Evolutionary conservation across 2,113 vertebrate genomes (phyloP), one percentile per base, ranked within the genome.

Genomic region (Bufo bufo): DNA sequence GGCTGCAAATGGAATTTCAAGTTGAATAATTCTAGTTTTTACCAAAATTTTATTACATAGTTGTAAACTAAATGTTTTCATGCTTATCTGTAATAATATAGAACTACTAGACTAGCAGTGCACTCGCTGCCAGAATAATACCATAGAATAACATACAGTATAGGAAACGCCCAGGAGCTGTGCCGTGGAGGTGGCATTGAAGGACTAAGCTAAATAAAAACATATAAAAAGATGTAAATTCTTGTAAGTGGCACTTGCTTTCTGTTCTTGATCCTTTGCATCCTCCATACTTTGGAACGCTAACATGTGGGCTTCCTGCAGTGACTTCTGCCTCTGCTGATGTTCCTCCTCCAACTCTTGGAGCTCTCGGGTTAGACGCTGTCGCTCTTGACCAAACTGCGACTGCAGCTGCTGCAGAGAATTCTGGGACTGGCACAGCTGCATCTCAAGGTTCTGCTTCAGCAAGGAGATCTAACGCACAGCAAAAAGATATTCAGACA

Each of bases 361-460:
- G 86, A 99, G 96, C 93, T 99, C 98, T 91, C 97, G 96, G 11
- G 97, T 95, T 90, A 99, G 96, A 87, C 98, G 96, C 87, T 99
- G 97, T 50, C 97, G 92, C 90, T 99, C 98, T 92, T 99, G 97
- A 90, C 95, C 97, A 92, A 99, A 99, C 92, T 99, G 98, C 59
- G 96, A 96, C 92, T 99, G 98, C 65, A 99, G 96, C 90, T 99
- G 97, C 91, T 99, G 98, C 94, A 99, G 92, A 84, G 98, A 98
- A 56, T 95, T 97, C 94, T 99, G 98, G 2, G 98, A 99, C 94
- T 99, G 98, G 23, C 97, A 98, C 89, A 99, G 96, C 94, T 99
- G 98, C 95, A 99, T 97, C 94, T 99, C 98, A 94, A 99, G 94
- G 72, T 97, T 99, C 93, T 99, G 98, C 92, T 99, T 99, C 93